phyloP scores from a whole-genome alignment of 2,113 vertebrate species.

The Hippocampus guttulatus region DNA sequence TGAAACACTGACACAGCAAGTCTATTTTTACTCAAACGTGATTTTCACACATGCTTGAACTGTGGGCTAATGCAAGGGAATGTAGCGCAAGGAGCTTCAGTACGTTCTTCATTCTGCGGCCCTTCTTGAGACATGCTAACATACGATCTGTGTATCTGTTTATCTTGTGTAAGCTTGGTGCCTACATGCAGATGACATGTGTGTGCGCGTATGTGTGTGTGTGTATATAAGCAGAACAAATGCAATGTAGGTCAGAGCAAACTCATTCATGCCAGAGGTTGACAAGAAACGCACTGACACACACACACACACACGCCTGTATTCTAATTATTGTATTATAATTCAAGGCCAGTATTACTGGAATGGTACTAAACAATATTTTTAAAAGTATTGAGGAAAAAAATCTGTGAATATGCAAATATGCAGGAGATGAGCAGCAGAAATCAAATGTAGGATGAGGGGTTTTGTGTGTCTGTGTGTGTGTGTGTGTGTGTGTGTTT shows the following conservation, averaged over 20 bases:
- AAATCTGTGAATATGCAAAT: too few species aligned
- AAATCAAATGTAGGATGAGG: too few species aligned
- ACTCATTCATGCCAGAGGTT: constrained; percentile 54
- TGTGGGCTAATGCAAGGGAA: too few species aligned
- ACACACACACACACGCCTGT: background rate
- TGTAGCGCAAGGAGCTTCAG: background rate
- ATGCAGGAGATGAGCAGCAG: too few species aligned
- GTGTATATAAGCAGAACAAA: constrained; percentile 23
- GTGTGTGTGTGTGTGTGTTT: too few species aligned
- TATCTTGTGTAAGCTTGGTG: background rate
- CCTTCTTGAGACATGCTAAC: background rate
- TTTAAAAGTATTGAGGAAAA: too few species aligned
- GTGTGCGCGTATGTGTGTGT: constrained; percentile 14
- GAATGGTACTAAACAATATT: background rate
- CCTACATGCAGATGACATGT: background rate
- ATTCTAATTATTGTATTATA: background rate
- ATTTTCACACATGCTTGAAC: too few species aligned
- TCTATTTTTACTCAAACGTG: too few species aligned
- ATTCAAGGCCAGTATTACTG: background rate
- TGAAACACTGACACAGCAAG: too few species aligned
- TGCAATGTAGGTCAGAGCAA: constrained; percentile 58
- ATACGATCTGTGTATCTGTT: background rate
- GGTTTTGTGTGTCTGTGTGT: too few species aligned
- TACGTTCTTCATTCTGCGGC: background rate
- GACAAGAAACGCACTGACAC: constrained; percentile 44